Percentiles rank a stretch among this genome's conserved stretches.
These are phyloP conservation scores for Iselma pallidipennis DNA, from an alignment of 2,888 invertebrate species.

Conservation along the genomic window DNA sequence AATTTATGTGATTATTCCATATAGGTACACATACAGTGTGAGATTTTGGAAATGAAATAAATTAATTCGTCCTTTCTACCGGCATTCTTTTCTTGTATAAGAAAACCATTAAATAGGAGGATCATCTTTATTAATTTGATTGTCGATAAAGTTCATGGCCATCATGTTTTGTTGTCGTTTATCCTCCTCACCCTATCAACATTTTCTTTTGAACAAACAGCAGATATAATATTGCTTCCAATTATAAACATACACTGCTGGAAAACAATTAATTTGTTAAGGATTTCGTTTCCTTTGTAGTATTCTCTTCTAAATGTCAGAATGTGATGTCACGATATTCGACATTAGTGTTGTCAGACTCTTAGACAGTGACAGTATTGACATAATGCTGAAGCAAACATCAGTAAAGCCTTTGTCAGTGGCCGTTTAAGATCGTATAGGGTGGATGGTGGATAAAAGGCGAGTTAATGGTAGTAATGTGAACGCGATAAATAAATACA, in stretches of 20 bases:
- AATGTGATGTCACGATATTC: neutral
- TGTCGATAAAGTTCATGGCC: neutral
- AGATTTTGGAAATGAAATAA: neutral
- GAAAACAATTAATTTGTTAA: neutral
- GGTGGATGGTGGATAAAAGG: neutral
- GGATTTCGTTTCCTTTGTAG: neutral
- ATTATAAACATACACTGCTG: neutral
- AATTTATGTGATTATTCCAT: neutral
- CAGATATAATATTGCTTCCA: neutral
- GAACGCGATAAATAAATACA: neutral
- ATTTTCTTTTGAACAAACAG: neutral
- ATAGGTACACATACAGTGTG: too few relatives aligned
- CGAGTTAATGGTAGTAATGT: neutral
- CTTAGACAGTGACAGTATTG: slow-evolving; percentile 10
- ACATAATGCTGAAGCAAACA: slow-evolving; percentile 20
- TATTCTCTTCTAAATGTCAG: neutral
- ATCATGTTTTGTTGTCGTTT: neutral
- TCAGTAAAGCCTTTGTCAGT: slow-evolving; percentile 19
- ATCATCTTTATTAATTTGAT: neutral
- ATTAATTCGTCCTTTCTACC: too few relatives aligned
- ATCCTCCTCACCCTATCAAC: neutral
- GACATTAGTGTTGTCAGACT: neutral
- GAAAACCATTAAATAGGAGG: too few relatives aligned
- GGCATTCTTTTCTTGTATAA: too few relatives aligned
- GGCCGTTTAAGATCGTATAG: neutral